Percentiles rank a stretch among this genome's conserved stretches.
Conservation (phyloP, 2,888 invertebrate genomes). For the Dichetophora obliterata region DNA sequence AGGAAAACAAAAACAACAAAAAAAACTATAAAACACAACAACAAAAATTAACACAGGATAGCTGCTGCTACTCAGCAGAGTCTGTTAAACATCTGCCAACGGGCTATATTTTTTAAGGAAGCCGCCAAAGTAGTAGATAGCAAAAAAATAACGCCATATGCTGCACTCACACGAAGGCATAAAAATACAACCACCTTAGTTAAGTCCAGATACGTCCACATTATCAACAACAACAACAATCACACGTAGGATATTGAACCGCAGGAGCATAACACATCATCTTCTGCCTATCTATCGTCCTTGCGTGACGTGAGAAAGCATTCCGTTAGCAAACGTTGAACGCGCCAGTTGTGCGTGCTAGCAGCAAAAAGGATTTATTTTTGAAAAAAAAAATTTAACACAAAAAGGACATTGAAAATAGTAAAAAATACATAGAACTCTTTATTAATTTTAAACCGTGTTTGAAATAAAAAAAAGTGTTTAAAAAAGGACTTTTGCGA, state of each 20-base stretch:
- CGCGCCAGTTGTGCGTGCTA: conserved; percentile 17
- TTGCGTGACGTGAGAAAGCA: neutral
- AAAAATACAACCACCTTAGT: neutral
- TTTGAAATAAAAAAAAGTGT: no score
- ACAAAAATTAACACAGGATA: neutral
- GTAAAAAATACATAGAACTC: no score
- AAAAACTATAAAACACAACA: neutral
- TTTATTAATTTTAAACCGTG: no score
- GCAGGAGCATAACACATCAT: neutral
- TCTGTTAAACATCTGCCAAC: conserved; percentile 13
- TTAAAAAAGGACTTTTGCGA: no score
- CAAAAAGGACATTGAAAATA: neutral
- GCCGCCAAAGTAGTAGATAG: neutral
- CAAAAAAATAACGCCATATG: neutral
- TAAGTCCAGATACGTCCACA: neutral
- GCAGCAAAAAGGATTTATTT: neutral
- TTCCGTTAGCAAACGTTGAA: neutral
- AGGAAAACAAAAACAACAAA: neutral
- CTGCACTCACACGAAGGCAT: neutral
- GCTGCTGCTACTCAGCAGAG: neutral
- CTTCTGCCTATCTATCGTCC: no score
- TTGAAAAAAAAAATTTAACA: neutral
- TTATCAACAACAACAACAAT: neutral
- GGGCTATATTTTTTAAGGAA: conserved; percentile 1
- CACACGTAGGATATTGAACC: neutral